Evolutionary conservation across 2,888 invertebrate species (phyloP), one percentile per base, ranked within the genome.

Genomic region (Desoria tigrina): DNA sequence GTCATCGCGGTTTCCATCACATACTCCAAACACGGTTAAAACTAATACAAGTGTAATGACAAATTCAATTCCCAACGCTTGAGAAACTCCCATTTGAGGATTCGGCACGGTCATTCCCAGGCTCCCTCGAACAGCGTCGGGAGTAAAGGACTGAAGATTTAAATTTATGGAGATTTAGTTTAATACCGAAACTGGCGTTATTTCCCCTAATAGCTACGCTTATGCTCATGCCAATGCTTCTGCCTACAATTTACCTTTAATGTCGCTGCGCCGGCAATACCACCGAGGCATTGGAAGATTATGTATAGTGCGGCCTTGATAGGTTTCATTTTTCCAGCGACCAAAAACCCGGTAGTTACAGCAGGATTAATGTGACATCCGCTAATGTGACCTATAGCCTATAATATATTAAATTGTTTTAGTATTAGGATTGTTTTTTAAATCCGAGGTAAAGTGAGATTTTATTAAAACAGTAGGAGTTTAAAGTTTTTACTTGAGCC

Each of bases 11-110:
- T 89, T 86, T 0, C 84, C 84, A 80, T 95, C 94, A 73, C 90
- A 90, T 49, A 91, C 92, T 66, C 92, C 92, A 79, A 91, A 94
- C 18, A 95, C 91, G 4, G 91, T 90, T 73, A 94, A 84, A 39
- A 94, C 87, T 67, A 95, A 84, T 14, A 94, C 85, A 78, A 95
- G 88, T 50, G 94, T 94, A 76, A 93, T 87, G 78, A 94, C 81
- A 0, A 88, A 88, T 80, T 96, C 95, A 66, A 94, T 84, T 53
- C 92, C 83, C 67, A 94, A 83, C 1, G 91, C 94, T 82, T 94
- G 93, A 2, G 84, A 84, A 2, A 86, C 84, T n/a, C 83, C 82
- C 16, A 93, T 79, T 1, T 81, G 84, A 1, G 78, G 68, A 0
- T 85, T 84, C 16, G 93, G 82, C 0, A 78, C 79, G 0, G 93